Conservation (phyloP, 2,797 vertebrate genomes). For the Orestias chungarensis region DNA sequence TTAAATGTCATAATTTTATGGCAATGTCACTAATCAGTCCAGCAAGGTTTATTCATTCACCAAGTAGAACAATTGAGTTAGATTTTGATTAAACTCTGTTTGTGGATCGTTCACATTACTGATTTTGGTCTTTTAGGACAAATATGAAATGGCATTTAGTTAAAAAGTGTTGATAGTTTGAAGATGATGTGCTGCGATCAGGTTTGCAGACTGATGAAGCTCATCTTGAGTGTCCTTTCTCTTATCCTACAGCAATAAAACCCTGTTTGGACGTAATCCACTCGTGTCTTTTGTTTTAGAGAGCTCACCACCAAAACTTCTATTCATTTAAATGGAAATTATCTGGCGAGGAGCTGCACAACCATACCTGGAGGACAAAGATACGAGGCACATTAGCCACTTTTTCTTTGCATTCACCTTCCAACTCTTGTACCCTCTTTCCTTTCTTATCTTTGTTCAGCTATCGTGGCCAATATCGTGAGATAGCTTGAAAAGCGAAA, state of each 20-base stretch:
- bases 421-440: constrained; percentile 8
- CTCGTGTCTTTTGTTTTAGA: constrained; percentile 38
- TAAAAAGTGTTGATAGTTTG: constrained; percentile 11
- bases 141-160: neutral
- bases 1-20: neutral
- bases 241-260: constrained; percentile 23
- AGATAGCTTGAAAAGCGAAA: constrained; percentile 45
- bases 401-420: constrained; percentile 53
- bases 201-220: constrained; percentile 27
- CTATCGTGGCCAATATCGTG: constrained; percentile 15
- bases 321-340: constrained; percentile 71
- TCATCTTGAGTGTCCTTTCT: constrained; percentile 46
- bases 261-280: constrained; percentile 49
- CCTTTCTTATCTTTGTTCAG: constrained; percentile 17
- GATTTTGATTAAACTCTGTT: neutral
- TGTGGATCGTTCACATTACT: neutral
- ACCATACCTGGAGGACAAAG: constrained; percentile 57
- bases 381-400: constrained; percentile 55
- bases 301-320: constrained; percentile 42
- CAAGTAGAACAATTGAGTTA: neutral
- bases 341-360: constrained; percentile 42
- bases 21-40: neutral
- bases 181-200: constrained; percentile 13
- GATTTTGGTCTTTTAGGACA: neutral
- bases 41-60: neutral